Evolutionary conservation across 2,113 vertebrate genomes (phyloP), one percentile per base, ranked within the genome.

Genomic region (Myocastor coypus): DNA sequence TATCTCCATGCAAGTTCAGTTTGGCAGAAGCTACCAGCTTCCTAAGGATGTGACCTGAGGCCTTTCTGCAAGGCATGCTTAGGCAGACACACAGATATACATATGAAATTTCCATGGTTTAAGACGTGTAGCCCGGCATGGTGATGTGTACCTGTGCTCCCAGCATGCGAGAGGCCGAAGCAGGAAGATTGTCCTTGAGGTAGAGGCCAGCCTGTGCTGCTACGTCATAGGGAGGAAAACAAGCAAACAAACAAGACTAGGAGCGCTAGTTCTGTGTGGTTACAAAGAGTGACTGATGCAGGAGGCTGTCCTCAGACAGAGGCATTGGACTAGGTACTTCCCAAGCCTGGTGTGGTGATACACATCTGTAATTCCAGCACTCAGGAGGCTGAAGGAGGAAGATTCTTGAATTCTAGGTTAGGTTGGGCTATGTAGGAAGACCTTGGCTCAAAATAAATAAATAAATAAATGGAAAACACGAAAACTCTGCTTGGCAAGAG

Each of bases 251-350:
- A 63, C 61, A 28, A 64, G 30, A 64, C 9, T 30, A 64, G 61
- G 26, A 63, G 61, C 11, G 10, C 61, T 28, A 64, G 30, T 64
- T 28, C 11, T 64, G 26, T 6, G 96, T 98, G 82, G 26, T 98
- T 98, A 98, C 97, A 98, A 99, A 98, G 98, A 97, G 98, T 98
- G 42, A 9, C 68, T 28, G 20, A 99, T 99, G 99, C 98, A 95
- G 98, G 98, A 98, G 98, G 96, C 98, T 98, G 98, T 99, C 89
- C 52, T 59, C 91, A 91, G 97, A 97, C 98, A 98, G 61, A 26
- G 61, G 30, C 16, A 0, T 1, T 52, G 32, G 63, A 12, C 68
- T 71, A 88, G 40, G 24, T 11, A 19, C 34, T 89, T 37, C 20
- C 1, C 30, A 57, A 64, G 42, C 22, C 19, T 6, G 63, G 50